phyloP scores from a whole-genome alignment of 2,113 vertebrate species.

The Natator depressus region DNA sequence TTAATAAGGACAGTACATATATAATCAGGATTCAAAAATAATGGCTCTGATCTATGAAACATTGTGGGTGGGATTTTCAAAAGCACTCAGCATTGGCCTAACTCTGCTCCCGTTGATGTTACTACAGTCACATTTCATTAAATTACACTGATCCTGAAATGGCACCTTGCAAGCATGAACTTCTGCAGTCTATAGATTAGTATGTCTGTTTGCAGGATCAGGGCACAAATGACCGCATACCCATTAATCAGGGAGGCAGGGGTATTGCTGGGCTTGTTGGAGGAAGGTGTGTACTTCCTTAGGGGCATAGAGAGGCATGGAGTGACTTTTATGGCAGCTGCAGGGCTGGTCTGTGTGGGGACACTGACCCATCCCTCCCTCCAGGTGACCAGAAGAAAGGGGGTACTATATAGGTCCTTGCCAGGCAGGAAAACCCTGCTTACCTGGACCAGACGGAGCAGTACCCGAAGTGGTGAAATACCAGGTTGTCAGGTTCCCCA shows the following conservation, averaged over 20 bases:
- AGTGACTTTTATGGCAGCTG: no score
- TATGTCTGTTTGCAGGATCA: background rate
- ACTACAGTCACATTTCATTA: background rate
- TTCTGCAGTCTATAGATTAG: background rate
- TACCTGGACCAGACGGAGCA: no score
- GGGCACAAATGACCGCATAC: background rate
- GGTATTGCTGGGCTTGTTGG: background rate
- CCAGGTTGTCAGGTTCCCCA: no score
- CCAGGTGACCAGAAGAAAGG: no score
- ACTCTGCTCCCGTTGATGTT: background rate
- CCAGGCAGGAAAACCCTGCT: no score
- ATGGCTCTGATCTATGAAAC: background rate
- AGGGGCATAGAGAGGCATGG: no score
- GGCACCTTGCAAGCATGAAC: background rate
- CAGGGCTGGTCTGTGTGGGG: no score
- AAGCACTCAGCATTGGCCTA: background rate
- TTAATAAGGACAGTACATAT: conserved; percentile 2
- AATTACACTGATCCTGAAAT: background rate
- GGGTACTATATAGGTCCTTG: no score
- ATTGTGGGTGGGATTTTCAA: background rate
- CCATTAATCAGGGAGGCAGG: background rate
- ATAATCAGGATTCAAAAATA: background rate
- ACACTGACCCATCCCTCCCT: no score
- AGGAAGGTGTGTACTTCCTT: background rate
- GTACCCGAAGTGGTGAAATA: no score